These are phyloP conservation scores for Rhinella marina DNA, from an alignment of 2,797 vertebrate genomes.

Conservation along the genomic window DNA sequence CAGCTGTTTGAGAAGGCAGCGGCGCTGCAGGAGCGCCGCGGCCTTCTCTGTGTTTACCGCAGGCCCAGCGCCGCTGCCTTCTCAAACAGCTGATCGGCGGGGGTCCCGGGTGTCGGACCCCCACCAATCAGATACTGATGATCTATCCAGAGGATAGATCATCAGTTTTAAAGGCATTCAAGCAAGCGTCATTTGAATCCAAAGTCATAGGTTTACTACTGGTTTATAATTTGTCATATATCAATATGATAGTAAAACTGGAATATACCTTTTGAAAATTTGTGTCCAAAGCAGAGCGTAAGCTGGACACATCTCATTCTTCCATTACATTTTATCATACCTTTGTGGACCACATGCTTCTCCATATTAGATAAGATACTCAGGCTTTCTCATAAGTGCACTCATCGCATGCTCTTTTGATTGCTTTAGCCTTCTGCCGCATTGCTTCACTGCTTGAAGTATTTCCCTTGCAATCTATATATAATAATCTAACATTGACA, in stretches of 20 bases:
- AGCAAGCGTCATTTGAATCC: not conserved
- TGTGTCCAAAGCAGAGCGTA: conserved; percentile 10
- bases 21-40: too few relatives aligned
- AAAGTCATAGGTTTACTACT: not conserved
- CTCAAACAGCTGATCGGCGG: too few relatives aligned
- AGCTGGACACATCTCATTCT: conserved; percentile 25
- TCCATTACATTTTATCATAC: conserved; percentile 41
- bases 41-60: too few relatives aligned
- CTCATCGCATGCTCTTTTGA: conserved; percentile 56
- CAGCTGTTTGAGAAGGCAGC: too few relatives aligned
- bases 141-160: too few relatives aligned
- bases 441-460: conserved; percentile 56
- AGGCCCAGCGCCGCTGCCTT: too few relatives aligned
- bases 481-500: conserved; percentile 57
- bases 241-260: not conserved
- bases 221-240: not conserved
- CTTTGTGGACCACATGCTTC: conserved; percentile 33
- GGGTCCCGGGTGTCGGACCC: too few relatives aligned
- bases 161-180: too few relatives aligned
- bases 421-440: conserved; percentile 51
- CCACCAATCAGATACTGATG: too few relatives aligned
- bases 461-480: conserved; percentile 60
- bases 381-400: conserved; percentile 45
- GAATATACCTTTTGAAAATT: not conserved
- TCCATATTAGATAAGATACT: conserved; percentile 53